Evolutionary conservation across 2,888 invertebrate genomes (phyloP), one percentile per base, ranked within the genome.

Genomic region (Polydrusus pterygomalis): DNA sequence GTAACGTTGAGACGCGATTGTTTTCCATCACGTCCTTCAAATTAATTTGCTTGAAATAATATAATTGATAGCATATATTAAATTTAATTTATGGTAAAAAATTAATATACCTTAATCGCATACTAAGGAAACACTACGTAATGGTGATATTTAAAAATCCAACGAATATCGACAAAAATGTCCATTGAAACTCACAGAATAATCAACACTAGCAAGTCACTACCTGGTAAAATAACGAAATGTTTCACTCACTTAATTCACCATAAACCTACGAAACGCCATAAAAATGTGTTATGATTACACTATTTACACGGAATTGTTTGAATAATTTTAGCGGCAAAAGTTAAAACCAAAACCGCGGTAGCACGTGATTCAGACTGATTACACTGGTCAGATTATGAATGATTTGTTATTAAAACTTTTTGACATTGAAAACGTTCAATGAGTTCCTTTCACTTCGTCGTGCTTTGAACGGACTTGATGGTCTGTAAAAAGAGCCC

Each of bases 381-480:
- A 56, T 43, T 68, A 56, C 20, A 38, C 54, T 25, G 62, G 17
- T 45, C 43, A 34, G 49, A 20, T 62, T 70, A 70, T 70, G 70
- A 70, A 60, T 70, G 56, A 62, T 70, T 70, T 40, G 62, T 49
- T 58, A 10, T 47, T 70, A 58, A 70, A 70, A 62, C 17, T 51
- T 70, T 62, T 34, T 58, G 72, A 72, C 72, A 72, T 72, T 72
- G 72, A 72, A 69, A 65, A 67, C 54, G 64, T 15, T 18, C 54
- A 17, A 40, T 30, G 65, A 63, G 18, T 64, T 71, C 65, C 72
- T 64, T 72, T 72, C 71, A 72, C 71, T 64, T 72, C 64, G 71
- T 17, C 56, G 40, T 15, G 43, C 68, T 68, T 43, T 68, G 56
- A 40, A 68, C 20, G 20, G 45, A 68, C 40, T 56, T 38, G 51